Evolutionary conservation across 2,113 vertebrate genomes (phyloP).

Genomic region (Rana temporaria): DNA sequence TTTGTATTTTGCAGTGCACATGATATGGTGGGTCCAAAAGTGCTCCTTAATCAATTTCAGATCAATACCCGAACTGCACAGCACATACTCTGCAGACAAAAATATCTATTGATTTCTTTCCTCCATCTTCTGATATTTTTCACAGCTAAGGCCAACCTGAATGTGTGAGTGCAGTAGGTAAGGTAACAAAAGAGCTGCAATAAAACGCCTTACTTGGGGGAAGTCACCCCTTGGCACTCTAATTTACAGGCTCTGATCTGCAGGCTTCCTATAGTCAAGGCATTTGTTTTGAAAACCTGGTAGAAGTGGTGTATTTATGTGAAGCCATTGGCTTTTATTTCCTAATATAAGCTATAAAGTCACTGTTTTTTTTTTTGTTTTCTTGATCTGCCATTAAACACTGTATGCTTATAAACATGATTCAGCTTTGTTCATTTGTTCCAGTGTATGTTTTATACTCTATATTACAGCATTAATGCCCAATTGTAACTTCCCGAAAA

Average conservation of each 20-base stretch:
- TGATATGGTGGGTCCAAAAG: not conserved
- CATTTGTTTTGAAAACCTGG: not conserved
- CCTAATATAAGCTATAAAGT: too few species aligned
- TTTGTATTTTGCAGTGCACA: not conserved
- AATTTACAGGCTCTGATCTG: not conserved
- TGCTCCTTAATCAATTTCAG: slow-evolving; percentile 22
- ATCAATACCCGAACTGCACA: slow-evolving; percentile 30
- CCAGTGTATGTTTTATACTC: too few species aligned
- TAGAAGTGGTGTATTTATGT: not conserved
- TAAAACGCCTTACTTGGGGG: not conserved
- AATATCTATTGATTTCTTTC: slow-evolving; percentile 44
- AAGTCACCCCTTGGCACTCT: not conserved
- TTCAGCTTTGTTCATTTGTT: too few species aligned
- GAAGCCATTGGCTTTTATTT: too few species aligned
- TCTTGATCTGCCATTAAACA: too few species aligned
- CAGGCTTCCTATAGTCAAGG: not conserved
- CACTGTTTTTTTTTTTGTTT: too few species aligned
- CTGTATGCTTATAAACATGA: too few species aligned
- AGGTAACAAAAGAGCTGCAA: slow-evolving; percentile 11
- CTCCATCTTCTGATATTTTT: not conserved
- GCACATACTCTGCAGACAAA: slow-evolving; percentile 3
- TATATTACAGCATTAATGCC: too few species aligned
- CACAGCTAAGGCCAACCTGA: not conserved
- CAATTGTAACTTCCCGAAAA: too few species aligned
- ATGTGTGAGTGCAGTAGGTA: not conserved